phyloP scores from a whole-genome alignment of 2,113 vertebrate genomes.

The Zosterops hypoxanthus region DNA sequence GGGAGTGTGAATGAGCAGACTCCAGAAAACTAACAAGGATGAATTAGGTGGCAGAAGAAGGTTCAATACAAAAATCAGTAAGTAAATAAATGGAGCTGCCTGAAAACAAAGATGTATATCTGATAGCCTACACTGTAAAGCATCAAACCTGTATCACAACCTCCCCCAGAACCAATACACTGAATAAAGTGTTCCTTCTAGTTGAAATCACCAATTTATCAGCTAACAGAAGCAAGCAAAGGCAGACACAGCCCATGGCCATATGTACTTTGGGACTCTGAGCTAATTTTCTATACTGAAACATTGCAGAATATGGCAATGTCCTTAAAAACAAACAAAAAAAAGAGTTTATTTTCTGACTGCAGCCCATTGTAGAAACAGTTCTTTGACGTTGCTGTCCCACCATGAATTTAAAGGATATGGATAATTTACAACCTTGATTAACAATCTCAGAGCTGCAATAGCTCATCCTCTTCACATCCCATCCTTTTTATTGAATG shows the following conservation, averaged over 20 bases:
- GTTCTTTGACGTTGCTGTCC: neutral
- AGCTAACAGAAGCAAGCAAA: neutral
- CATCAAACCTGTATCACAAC: neutral
- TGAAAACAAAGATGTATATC: neutral
- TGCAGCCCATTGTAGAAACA: neutral
- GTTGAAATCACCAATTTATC: neutral
- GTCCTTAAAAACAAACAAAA: neutral
- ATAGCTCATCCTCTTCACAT: slow-evolving; percentile 54
- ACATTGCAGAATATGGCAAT: neutral
- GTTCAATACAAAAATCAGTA: neutral
- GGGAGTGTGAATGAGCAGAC: neutral
- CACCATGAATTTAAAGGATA: slow-evolving; percentile 34
- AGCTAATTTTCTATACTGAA: neutral
- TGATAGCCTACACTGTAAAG: neutral
- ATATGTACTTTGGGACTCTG: neutral
- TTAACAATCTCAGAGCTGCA: slow-evolving; percentile 42
- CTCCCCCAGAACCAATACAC: neutral
- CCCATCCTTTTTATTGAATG: slow-evolving; percentile 53
- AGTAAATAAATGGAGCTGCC: neutral
- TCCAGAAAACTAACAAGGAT: neutral
- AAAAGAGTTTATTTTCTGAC: slow-evolving; percentile 21
- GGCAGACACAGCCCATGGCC: neutral
- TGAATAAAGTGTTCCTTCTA: neutral
- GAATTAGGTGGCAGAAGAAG: neutral
- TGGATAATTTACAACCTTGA: slow-evolving; percentile 59